Conservation (phyloP, 23 tunicate genomes). For the Trididemnum clinides region DNA sequence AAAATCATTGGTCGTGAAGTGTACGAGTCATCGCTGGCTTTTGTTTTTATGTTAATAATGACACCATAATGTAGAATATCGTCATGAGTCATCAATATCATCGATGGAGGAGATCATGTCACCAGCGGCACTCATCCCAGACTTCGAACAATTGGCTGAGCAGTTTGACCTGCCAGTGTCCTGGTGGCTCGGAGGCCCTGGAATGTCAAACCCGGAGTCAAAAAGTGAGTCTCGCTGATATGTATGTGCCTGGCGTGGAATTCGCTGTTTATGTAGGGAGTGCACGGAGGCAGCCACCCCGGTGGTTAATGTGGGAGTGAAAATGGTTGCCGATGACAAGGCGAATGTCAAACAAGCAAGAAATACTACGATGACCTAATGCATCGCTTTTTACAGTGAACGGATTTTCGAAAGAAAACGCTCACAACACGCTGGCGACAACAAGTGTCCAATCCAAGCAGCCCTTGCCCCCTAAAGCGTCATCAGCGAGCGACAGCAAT, state of each 20-base stretch:
- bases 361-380: too few relatives aligned
- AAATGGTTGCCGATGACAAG: too few relatives aligned
- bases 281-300: too few relatives aligned
- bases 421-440: conserved; percentile 67
- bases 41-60: too few relatives aligned
- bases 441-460: conserved; percentile 36
- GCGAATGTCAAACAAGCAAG: too few relatives aligned
- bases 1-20: too few relatives aligned
- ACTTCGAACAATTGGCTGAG: conserved; percentile 78
- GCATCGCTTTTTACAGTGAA: conserved; percentile 13
- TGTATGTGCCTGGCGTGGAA: too few relatives aligned
- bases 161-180: conserved; percentile 80
- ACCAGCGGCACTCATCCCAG: conserved; percentile 66
- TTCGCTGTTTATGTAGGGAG: too few relatives aligned
- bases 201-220: conserved; percentile 27
- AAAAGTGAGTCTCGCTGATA: too few relatives aligned
- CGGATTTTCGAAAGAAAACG: neutral
- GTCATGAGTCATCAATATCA: conserved; percentile 44
- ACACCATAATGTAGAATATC: too few relatives aligned
- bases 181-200: conserved; percentile 86
- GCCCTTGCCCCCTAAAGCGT: conserved; percentile 50
- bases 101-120: conserved; percentile 75
- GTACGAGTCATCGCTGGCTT: too few relatives aligned
- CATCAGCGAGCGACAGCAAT: conserved; percentile 74
- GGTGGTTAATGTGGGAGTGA: too few relatives aligned